Base-by-base conservation (phyloP, 2,797 vertebrate species). In the Clamator glandarius region DNA sequence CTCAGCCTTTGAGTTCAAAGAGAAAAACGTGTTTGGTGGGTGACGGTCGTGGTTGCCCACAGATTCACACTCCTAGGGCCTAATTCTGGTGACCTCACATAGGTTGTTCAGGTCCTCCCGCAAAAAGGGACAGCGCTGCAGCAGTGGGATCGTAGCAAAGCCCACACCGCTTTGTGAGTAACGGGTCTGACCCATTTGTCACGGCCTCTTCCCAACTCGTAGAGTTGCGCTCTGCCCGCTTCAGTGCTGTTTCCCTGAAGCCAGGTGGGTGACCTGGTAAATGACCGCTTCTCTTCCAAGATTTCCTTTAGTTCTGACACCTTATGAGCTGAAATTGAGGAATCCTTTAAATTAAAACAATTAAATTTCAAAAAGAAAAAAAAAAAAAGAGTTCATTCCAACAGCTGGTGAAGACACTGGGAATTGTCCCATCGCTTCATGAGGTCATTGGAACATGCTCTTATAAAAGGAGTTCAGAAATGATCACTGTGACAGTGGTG, bases 401-500 rank as follows among this genome's bases (percentile, higher is more conserved):
- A 89, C 74, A 62, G 25, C 63, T 59, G 41, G 66, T 87, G 70
- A 92, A 89, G 90, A 51, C 31, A 8, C 23, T 80, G 91, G 54
- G 61, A 82, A 21, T 35, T 29, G 7, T 69, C 93, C 87, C 69
- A 16, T 29, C 74, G 63, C 63, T 87, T 86, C 57, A 36, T 11
- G 6, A 84, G 77, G 46, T 48, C 69, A 39, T 59, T 91, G 73
- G 75, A 91, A 86, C 39, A 12, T 33, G 52, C 75, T 83, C 39
- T 95, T 93, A 72, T 36, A 77, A 92, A 76, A 94, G 73, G 95
- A 96, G 92, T 92, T 90, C 84, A 90, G 95, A 96, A 93, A 67
- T 44, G 35, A 92, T 94, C 92, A 87, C 89, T 93, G 39, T 94
- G 90, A 88, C 93, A 94, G 95, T 96, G 95, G 87, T 96, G 95